Conservation (phyloP, 2,888 invertebrate genomes). For the Standfussiana lucernea region DNA sequence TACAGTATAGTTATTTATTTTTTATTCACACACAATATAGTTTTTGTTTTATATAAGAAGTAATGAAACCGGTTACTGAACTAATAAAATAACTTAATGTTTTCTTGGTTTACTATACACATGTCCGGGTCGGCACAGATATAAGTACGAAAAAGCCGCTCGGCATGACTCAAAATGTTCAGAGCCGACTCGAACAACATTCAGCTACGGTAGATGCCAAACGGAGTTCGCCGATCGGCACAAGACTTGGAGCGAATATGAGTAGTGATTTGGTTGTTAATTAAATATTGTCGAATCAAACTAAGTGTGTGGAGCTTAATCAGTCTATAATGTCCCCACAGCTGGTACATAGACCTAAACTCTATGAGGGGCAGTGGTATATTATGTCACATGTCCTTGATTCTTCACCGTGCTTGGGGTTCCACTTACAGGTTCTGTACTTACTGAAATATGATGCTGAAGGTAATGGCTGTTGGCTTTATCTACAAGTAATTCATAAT, state of each 20-base stretch:
- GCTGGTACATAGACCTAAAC: background rate
- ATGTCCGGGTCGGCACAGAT: background rate
- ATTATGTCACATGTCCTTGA: background rate
- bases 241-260: background rate
- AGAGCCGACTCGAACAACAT: background rate
- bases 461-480: too few species aligned
- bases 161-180: background rate
- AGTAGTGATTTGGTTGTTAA: background rate
- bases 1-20: background rate
- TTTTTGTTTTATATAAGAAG: background rate
- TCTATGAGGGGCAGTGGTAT: background rate
- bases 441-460: too few species aligned
- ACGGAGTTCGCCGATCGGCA: background rate
- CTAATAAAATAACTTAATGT: slow-evolving; percentile 30
- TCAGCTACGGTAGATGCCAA: background rate
- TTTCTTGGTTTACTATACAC: background rate
- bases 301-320: background rate
- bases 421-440: background rate
- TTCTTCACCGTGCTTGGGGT: background rate
- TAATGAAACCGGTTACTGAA: slow-evolving; percentile 11
- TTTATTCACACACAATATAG: background rate
- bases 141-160: background rate
- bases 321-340: background rate
- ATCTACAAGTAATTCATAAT: too few species aligned
- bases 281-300: background rate